These are phyloP conservation scores for Digitonthophagus gazella DNA, from an alignment of 2,888 invertebrate species.

Conservation along the genomic window DNA sequence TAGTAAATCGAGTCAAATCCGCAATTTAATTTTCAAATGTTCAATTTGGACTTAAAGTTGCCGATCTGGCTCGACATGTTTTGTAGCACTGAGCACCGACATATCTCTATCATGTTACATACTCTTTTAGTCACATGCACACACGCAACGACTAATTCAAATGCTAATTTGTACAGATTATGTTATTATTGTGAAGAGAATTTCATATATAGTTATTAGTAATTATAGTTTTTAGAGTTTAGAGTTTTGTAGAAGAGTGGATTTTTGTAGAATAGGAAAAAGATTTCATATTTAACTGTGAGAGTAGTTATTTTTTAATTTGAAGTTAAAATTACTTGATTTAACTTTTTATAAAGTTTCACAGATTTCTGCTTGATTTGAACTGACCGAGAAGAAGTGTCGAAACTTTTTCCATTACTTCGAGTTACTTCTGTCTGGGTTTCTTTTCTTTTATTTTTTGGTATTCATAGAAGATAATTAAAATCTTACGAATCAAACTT, in stretches of 20 bases:
- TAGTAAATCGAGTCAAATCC: conserved; percentile 6
- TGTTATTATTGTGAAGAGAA: not conserved
- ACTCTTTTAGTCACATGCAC: conserved; percentile 40
- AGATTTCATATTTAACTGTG: not conserved
- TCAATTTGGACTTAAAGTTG: not conserved
- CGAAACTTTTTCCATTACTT: not conserved
- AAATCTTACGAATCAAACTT: too few relatives aligned
- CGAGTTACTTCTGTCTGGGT: too few relatives aligned
- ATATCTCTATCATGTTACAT: conserved; percentile 46
- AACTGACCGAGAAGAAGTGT: not conserved
- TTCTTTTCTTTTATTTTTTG: too few relatives aligned
- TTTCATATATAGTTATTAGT: too few relatives aligned
- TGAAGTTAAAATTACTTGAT: not conserved
- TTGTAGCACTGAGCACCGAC: conserved; percentile 50
- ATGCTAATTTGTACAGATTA: conserved; percentile 2
- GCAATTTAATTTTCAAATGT: not conserved
- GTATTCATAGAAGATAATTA: too few relatives aligned
- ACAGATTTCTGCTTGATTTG: not conserved
- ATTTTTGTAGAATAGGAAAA: not conserved
- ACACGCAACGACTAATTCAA: conserved; percentile 19
- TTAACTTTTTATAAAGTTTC: not conserved
- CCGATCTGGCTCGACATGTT: conserved; percentile 23
- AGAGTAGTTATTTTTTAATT: not conserved
- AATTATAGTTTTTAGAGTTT: not conserved
- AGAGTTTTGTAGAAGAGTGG: not conserved